Percentiles rank a stretch among this genome's conserved stretches.
Conservation (phyloP, 2,797 vertebrate species). For the Sylvilagus floridanus region DNA sequence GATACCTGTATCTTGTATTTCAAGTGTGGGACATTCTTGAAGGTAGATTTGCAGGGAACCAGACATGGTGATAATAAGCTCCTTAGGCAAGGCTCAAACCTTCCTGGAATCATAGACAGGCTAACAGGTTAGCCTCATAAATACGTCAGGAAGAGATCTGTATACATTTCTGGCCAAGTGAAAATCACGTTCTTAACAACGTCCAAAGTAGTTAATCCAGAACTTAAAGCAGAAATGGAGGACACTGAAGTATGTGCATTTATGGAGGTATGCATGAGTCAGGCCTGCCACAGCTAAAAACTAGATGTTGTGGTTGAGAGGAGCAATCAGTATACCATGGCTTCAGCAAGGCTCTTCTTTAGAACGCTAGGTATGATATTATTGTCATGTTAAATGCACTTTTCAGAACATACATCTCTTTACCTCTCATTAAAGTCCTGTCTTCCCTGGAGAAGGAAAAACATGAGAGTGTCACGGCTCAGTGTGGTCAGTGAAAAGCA, state of each 20-base stretch:
- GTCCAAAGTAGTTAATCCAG: not conserved
- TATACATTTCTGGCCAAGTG: not conserved
- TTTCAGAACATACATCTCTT: not conserved
- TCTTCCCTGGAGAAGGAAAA: not conserved
- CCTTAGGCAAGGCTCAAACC: not conserved
- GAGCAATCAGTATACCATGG: not conserved
- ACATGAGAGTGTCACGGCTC: not conserved
- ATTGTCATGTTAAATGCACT: not conserved
- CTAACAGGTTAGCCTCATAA: not conserved
- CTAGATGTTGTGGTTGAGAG: not conserved
- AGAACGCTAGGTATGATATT: not conserved
- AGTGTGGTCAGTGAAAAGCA: not conserved
- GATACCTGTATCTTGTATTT: not conserved
- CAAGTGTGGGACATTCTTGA: not conserved
- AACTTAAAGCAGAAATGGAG: not conserved
- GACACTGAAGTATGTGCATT: not conserved
- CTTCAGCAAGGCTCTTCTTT: not conserved
- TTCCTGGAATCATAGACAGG: not conserved
- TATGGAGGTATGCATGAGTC: not conserved
- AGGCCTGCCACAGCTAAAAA: not conserved
- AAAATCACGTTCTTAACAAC: not conserved
- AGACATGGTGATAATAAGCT: not conserved
- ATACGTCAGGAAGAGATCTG: not conserved
- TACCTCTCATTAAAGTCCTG: not conserved
- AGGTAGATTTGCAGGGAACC: not conserved